These are phyloP conservation scores for Dermochelys coriacea DNA, from an alignment of 2,797 vertebrate genomes.

Conservation along the genomic window DNA sequence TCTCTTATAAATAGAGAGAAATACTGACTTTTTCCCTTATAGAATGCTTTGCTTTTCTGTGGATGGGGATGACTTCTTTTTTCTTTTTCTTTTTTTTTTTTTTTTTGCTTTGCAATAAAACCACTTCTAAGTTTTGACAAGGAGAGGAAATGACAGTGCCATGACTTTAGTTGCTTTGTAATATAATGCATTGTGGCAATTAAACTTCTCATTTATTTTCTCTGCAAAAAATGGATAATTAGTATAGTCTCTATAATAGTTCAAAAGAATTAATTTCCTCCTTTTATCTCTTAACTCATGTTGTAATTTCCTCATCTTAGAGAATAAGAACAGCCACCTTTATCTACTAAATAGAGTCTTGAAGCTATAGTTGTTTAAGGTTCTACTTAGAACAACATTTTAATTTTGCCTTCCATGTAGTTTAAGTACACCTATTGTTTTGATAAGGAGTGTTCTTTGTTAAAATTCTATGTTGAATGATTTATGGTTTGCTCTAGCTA, in stretches of 20 bases:
- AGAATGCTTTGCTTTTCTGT: background rate
- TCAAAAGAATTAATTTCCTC: background rate
- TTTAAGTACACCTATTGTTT: background rate
- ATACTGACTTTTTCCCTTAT: background rate
- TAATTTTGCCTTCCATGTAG: background rate
- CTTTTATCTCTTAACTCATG: background rate
- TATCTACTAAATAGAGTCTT: fast-evolving
- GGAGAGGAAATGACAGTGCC: background rate
- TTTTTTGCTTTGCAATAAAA: background rate
- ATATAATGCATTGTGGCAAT: background rate
- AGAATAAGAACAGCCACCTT: background rate
- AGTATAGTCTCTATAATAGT: background rate
- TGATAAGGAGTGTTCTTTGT: background rate
- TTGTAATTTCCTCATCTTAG: background rate
- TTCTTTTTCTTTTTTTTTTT: background rate
- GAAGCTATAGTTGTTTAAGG: background rate
- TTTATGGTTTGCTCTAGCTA: background rate
- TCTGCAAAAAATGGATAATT: background rate
- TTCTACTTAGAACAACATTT: background rate
- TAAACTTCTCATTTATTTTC: background rate
- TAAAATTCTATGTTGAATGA: background rate
- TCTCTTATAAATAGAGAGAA: conserved; percentile 8
- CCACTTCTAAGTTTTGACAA: background rate
- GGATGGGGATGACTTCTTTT: background rate
- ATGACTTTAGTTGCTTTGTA: background rate